Evolutionary conservation across 2,888 invertebrate species (phyloP).

Genomic region (Conchocele bisecta): DNA sequence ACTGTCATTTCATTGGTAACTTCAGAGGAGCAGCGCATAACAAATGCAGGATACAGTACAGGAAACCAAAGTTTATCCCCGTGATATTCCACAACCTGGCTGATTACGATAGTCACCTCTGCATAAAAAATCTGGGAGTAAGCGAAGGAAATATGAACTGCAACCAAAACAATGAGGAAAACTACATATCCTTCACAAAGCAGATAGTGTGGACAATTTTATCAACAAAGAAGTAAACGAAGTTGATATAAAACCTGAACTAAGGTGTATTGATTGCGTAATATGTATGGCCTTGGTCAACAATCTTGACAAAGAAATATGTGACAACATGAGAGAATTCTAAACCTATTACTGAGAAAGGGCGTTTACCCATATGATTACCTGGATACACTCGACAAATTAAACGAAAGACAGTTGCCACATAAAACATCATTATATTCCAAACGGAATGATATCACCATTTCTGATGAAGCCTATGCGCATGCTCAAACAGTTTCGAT

Average conservation of each 20-base stretch:
- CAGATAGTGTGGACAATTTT: slow-evolving; percentile 2
- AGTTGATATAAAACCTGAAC: slow-evolving; percentile 45
- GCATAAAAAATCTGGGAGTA: not conserved
- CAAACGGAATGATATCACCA: no score
- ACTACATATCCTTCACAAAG: not conserved
- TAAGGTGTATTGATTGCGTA: slow-evolving; percentile 28
- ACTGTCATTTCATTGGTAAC: not conserved
- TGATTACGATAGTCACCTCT: not conserved
- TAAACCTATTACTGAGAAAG: not conserved
- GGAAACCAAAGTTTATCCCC: not conserved
- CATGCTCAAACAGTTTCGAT: not conserved
- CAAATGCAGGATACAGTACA: not conserved
- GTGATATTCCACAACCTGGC: not conserved
- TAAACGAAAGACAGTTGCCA: not conserved
- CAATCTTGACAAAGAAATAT: slow-evolving; percentile 16
- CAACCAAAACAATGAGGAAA: not conserved
- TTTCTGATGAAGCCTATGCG: no score
- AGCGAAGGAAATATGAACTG: not conserved
- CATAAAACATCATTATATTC: no score
- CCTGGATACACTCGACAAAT: not conserved
- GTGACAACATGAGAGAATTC: not conserved
- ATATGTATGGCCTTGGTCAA: slow-evolving; percentile 19
- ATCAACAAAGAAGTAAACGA: slow-evolving; percentile 3
- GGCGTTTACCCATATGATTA: slow-evolving; percentile 9
- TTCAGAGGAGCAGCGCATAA: not conserved